Evolutionary conservation across 2,113 vertebrate genomes (phyloP), one percentile per base, ranked within the genome.

Genomic region (Catagonus wagneri): DNA sequence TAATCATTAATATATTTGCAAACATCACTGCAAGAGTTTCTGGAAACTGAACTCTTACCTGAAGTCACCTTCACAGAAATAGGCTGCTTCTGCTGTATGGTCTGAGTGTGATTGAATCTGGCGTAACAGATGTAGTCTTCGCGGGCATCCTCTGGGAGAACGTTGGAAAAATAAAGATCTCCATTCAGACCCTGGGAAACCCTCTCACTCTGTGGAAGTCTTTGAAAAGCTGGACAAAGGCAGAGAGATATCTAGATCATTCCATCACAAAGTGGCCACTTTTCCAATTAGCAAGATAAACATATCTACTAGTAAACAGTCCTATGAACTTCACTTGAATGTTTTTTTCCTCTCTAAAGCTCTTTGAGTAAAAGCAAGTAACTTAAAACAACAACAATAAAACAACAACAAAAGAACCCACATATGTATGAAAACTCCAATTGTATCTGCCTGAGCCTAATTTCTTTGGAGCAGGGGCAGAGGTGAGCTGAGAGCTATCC

Each of bases 1-100:
- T 80, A 81, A 74, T 65, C 68, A 36, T 50, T 89, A 25, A 78
- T 90, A 36, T 36, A 60, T 72, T 94, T 90, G 69, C 54, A 66
- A 93, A 83, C 19, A 61, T 65, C 61, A 66, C 29, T 56, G 34
- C 89, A 76, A 88, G 8, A 92, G 71, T 92, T 91, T 66, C 72
- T 87, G 74, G 83, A 91, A 96, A 81, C n/a, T 54, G 32, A 95
- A 92, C 87, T 99, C 99, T 98, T 99, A 99, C 99, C 98, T 98
- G 98, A 99, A 97, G 99, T 93, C 97, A 99, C 99, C 96, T 98
- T 99, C 95, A 99, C 98, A 93, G 99, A 99, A 98, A 99, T 99
- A 60, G 99, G 99, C 93, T 99, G 99, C 93, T 99, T 99, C 98
- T 99, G 99, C 95, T 99, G 99, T 98, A 99, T 99, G 95, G 99